Conservation (phyloP, 1,140 invertebrate genomes). For the Ectropis grisescens region DNA sequence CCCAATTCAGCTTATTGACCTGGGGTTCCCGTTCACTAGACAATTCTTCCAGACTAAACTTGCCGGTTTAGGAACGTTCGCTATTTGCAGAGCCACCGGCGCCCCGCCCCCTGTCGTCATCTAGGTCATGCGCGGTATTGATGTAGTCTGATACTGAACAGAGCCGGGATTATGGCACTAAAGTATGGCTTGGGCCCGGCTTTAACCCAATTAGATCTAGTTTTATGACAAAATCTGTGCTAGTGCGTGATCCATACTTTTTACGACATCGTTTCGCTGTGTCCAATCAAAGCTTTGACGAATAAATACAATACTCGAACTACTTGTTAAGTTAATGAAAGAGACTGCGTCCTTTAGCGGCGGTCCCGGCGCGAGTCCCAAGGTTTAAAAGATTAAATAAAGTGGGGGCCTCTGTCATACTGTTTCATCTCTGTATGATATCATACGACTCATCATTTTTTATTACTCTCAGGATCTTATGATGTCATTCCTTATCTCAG, state of each 20-base stretch:
- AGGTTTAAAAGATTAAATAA: slow-evolving; percentile 11
- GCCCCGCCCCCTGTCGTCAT: slow-evolving; percentile 21
- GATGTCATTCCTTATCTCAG: slow-evolving; percentile 15
- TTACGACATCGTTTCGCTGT: no score
- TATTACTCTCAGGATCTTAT: slow-evolving; percentile 4
- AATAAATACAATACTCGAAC: no score
- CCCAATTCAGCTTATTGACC: slow-evolving; percentile 10
- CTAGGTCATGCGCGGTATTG: slow-evolving; percentile 33
- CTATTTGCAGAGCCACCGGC: slow-evolving; percentile 16
- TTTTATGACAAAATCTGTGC: no score
- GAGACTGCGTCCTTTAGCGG: neutral
- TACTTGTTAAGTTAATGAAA: no score
- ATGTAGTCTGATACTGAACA: slow-evolving; percentile 11
- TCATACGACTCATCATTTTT: slow-evolving; percentile 11
- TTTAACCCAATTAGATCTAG: no score
- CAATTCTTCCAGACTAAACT: slow-evolving; percentile 14
- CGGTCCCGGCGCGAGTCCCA: neutral
- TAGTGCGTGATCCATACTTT: no score
- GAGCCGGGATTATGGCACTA: slow-evolving; percentile 4
- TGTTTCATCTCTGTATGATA: slow-evolving; percentile 15
- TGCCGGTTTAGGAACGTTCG: slow-evolving; percentile 14
- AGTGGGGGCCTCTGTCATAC: slow-evolving; percentile 2
- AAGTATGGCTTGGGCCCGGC: no score
- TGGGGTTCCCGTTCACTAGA: slow-evolving; percentile 3
- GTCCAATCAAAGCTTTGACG: no score